Percentiles rank a stretch among this genome's conserved stretches.
These are phyloP conservation scores for Rhinatrema bivittatum DNA, from an alignment of 2,797 vertebrate genomes.

Conservation along the genomic window DNA sequence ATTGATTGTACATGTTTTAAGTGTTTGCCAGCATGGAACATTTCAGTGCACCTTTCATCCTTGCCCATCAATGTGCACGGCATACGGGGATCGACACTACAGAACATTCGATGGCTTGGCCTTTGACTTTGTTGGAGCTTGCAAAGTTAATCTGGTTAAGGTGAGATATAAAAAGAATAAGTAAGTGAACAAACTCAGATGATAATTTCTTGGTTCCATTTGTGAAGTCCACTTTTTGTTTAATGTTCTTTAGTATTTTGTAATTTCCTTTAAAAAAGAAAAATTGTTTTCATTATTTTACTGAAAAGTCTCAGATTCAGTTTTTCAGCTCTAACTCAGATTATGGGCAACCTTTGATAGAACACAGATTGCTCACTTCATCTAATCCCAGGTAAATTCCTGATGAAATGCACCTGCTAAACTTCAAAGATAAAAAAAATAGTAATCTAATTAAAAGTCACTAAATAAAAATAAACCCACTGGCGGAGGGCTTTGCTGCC, in stretches of 20 bases:
- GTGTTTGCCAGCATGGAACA: slow-evolving; percentile 78
- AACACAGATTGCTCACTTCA: too few species aligned
- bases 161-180: slow-evolving; percentile 47
- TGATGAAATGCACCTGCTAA: too few species aligned
- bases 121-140: slow-evolving; percentile 83
- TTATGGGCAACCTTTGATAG: too few species aligned
- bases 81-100: slow-evolving; percentile 89
- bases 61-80: slow-evolving; percentile 85
- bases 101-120: slow-evolving; percentile 86
- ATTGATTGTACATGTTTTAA: too few species aligned
- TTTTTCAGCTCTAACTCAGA: background rate
- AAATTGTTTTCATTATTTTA: background rate
- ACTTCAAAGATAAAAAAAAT: too few species aligned
- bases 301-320: background rate
- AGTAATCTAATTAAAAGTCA: too few species aligned
- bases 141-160: slow-evolving; percentile 87
- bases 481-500: too few species aligned
- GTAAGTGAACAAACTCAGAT: background rate
- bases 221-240: too few species aligned
- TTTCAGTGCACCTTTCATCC: slow-evolving; percentile 83
- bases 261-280: background rate
- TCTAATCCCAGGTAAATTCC: too few species aligned
- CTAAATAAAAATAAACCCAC: too few species aligned
- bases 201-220: too few species aligned
- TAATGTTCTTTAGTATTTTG: background rate